phyloP scores from a whole-genome alignment of 1,140 invertebrate genomes.

The Cydia pomonella region DNA sequence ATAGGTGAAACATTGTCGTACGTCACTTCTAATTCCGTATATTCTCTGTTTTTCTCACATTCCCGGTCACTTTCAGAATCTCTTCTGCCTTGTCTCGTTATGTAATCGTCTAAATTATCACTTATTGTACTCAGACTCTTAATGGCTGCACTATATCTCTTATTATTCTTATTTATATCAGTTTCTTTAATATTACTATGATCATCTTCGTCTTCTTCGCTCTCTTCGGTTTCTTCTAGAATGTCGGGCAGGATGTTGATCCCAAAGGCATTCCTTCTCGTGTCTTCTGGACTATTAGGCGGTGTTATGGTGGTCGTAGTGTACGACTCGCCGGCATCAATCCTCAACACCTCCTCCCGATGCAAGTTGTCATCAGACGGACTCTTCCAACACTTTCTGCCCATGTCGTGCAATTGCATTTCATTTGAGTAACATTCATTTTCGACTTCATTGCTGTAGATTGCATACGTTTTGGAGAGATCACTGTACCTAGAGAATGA shows the following conservation, averaged over 20 bases:
- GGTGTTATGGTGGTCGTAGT: slow-evolving; percentile 62
- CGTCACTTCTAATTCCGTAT: slow-evolving; percentile 66
- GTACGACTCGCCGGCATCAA: slow-evolving; percentile 51
- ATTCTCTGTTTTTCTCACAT: slow-evolving; percentile 50
- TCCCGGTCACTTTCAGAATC: slow-evolving; percentile 59
- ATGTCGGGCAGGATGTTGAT: slow-evolving; percentile 78
- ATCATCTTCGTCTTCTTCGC: slow-evolving; percentile 54
- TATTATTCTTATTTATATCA: slow-evolving; percentile 54
- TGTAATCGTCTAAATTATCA: slow-evolving; percentile 75
- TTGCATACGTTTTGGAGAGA: slow-evolving; percentile 64
- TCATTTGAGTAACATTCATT: slow-evolving; percentile 61
- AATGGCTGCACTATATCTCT: slow-evolving; percentile 65
- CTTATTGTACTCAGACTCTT: slow-evolving; percentile 77
- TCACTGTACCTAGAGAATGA: slow-evolving; percentile 66
- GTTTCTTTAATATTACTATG: slow-evolving; percentile 39
- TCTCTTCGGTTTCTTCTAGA: slow-evolving; percentile 75
- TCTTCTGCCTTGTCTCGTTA: slow-evolving; percentile 66
- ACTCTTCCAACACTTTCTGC: slow-evolving; percentile 76
- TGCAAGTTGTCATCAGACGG: slow-evolving; percentile 73
- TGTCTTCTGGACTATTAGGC: slow-evolving; percentile 74
- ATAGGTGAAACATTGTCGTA: slow-evolving; percentile 69
- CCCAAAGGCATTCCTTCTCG: slow-evolving; percentile 69
- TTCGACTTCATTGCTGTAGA: slow-evolving; percentile 63
- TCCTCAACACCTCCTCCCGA: slow-evolving; percentile 40
- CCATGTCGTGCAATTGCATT: slow-evolving; percentile 69